Base-by-base conservation (phyloP, 2,888 invertebrate species). In the Yponomeuta sedellus region DNA sequence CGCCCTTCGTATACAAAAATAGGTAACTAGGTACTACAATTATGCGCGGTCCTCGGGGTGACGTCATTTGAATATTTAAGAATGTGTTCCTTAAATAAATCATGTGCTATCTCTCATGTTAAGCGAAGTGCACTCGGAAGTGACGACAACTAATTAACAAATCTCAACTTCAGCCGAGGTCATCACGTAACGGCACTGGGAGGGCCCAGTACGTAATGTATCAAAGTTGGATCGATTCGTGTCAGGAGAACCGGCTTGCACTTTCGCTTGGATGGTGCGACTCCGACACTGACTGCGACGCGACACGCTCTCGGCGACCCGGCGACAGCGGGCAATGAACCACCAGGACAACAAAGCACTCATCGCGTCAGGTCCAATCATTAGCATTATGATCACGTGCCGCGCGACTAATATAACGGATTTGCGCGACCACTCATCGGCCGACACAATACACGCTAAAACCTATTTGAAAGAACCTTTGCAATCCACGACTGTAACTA, bases 231-330 rank as follows among this genome's bases (percentile, higher is more conserved):
- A 52, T 52, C 44, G 44, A 52, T 52, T 16, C 22, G 20, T 59
- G 59, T 59, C 22, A 58, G 44, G 16, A 52, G 44, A 61, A 61
- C 61, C 61, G 61, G 61, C n/a, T n/a, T 28, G 39, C 62, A 62
- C 62, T 62, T 34, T 62, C 62, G 62, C 62, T 62, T 34, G 12
- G 20, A 58, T 10, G 58, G 19, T 22, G 58, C 11, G 58, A 19
- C 19, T n/a, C n/a, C n/a, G n/a, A n/a, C n/a, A n/a, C n/a, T n/a
- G n/a, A n/a, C n/a, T n/a, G 1, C 58, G 58, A 57, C 19, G 16
- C 58, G 58, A 11, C 58, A 10, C 20, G 58, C 22, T 10, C 12
- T 10, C 58, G 58, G 20, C 58, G 20, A 58, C 20, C 19, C 19
- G 20, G 22, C 58, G 5, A 20, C 6, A 16, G n/a, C 44, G 44